These are phyloP conservation scores for Schizopygopsis pylzovi DNA, from an alignment of 2,797 vertebrate species.

Conservation along the genomic window DNA sequence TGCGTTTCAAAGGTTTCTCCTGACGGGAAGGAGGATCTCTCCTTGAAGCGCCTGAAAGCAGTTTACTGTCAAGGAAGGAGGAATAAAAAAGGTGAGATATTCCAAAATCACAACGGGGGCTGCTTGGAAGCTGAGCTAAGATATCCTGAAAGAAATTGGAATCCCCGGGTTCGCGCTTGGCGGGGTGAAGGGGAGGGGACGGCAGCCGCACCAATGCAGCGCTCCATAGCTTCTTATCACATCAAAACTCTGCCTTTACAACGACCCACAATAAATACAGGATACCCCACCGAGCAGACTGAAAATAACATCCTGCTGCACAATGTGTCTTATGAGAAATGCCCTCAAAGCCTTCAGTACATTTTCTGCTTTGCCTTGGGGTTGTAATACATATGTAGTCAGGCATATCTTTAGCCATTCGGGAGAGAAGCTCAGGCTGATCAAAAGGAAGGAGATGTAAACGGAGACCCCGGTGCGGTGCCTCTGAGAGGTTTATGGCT, in stretches of 20 bases:
- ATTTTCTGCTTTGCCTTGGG: constrained; percentile 45
- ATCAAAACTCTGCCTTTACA: constrained; percentile 61
- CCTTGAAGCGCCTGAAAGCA: constrained; percentile 62
- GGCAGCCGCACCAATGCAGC: constrained; percentile 15
- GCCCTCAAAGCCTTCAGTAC: constrained; percentile 36
- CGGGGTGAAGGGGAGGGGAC: constrained; percentile 30
- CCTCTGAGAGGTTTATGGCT: constrained; percentile 31
- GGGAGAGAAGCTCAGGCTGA: constrained; percentile 26
- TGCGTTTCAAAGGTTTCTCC: constrained; percentile 58
- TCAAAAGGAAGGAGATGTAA: constrained; percentile 46
- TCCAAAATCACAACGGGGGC: constrained; percentile 62
- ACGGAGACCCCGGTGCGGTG: constrained; percentile 11
- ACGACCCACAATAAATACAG: constrained; percentile 53
- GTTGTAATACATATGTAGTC: constrained; percentile 47
- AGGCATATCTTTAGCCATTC: constrained; percentile 45
- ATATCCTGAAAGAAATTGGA: constrained; percentile 68
- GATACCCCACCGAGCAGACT: constrained; percentile 52
- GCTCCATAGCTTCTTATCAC: constrained; percentile 59
- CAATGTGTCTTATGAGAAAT: constrained; percentile 42
- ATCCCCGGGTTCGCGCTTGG: constrained; percentile 51
- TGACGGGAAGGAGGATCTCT: constrained; percentile 61
- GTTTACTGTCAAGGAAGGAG: constrained; percentile 57
- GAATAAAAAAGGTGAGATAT: constrained; percentile 55
- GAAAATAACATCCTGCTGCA: constrained; percentile 54
- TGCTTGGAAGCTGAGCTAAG: constrained; percentile 59